A percentile compares a stretch with the other conserved stretches of the same genome.
These are phyloP conservation scores for Stichodactyla mertensii DNA, from an alignment of 64 coral and sea anemone species.

Conservation along the genomic window DNA sequence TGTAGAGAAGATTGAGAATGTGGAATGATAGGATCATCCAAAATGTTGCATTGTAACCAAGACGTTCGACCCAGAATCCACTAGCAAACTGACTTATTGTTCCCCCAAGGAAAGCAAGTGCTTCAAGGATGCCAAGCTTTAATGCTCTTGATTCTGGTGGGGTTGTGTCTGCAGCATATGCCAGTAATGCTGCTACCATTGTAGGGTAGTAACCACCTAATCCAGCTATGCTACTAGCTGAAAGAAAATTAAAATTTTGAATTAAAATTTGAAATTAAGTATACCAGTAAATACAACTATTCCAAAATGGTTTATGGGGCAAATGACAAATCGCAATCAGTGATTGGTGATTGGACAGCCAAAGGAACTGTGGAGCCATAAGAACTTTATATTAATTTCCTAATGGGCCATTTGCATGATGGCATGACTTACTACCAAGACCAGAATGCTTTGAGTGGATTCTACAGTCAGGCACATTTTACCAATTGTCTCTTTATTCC, in stretches of 20 bases:
- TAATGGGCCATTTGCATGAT: no score
- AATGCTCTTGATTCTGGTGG: constrained; percentile 55
- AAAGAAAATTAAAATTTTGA: neutral
- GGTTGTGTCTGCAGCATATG: constrained; percentile 71
- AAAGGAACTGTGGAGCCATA: no score
- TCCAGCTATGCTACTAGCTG: constrained; percentile 58
- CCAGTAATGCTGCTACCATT: constrained; percentile 47
- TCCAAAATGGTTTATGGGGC: no score
- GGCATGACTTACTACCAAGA: no score
- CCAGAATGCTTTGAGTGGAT: no score
- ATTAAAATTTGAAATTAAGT: neutral
- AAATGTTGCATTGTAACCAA: constrained; percentile 54
- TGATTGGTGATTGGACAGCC: no score
- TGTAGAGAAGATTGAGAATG: constrained; percentile 60
- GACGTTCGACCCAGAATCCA: constrained; percentile 59
- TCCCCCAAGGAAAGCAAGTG: constrained; percentile 63
- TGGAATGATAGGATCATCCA: constrained; percentile 51
- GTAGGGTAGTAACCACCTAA: constrained; percentile 70
- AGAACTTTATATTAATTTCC: no score
- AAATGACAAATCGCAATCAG: no score
- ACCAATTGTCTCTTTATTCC: no score
- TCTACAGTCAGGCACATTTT: no score
- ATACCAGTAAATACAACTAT: no score
- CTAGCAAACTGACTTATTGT: constrained; percentile 49
- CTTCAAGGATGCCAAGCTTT: constrained; percentile 63